Conservation (phyloP, 2,113 vertebrate genomes). For the Heterotis niloticus region DNA sequence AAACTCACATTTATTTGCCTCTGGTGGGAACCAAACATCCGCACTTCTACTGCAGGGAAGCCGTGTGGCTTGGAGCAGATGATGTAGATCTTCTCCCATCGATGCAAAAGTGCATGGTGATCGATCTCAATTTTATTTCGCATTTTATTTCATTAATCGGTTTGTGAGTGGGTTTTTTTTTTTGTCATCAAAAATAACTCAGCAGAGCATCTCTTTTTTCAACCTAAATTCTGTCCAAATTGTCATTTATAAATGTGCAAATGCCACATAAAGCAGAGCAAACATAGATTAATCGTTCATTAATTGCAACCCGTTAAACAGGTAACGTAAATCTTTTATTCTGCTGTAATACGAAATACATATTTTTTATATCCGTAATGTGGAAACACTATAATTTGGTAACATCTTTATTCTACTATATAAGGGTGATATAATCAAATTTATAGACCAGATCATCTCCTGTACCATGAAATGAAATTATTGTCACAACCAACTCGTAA, state of each 20-base stretch:
- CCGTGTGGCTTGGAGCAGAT: constrained; percentile 2
- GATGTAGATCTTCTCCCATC: constrained; percentile 4
- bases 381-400: constrained; percentile 6
- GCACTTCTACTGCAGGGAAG: too few species aligned
- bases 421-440: constrained; percentile 21
- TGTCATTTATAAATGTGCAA: background rate
- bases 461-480: constrained; percentile 24
- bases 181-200: background rate
- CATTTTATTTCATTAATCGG: background rate
- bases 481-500: constrained; percentile 19
- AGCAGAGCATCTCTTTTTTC: background rate
- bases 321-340: background rate
- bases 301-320: constrained; percentile 14
- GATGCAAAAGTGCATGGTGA: too few species aligned
- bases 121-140: too few species aligned
- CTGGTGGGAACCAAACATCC: too few species aligned
- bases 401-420: constrained; percentile 22
- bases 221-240: background rate
- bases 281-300: background rate
- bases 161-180: background rate
- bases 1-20: constrained; percentile 22
- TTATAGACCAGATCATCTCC: constrained; percentile 21
- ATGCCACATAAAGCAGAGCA: background rate
- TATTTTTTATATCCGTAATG: constrained; percentile 5
- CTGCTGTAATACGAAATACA: constrained; percentile 12